Base-by-base conservation (phyloP, 1,140 invertebrate genomes). In the Eriocheir sinensis region DNA sequence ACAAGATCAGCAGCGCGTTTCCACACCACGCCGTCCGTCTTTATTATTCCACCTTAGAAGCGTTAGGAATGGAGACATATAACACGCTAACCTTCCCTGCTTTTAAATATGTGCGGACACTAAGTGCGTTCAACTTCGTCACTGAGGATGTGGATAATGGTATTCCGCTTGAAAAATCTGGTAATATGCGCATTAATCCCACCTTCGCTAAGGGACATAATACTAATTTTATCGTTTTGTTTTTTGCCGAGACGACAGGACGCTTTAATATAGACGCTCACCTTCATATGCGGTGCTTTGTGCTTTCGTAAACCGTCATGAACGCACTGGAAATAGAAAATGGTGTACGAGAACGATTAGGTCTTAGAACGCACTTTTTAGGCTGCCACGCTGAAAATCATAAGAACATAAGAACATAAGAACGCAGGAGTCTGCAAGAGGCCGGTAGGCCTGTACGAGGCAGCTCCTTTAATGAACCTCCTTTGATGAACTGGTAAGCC, bases 61-160 rank as follows among this genome's bases (percentile, higher is more conserved):
- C 38, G 2, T 40, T 90, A 48, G 89, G 89, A n/a, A 12, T 90
- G 17, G 89, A 90, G 34, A 44, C 40, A 17, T 2, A 90, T 40
- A 21, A 90, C 41, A 90, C 36, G 8, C 41, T 90, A 48, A 60
- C 4, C 15, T 15, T 27, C 27, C 38, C 40, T 6, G 38, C 40
- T n/a, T 90, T 90, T 90, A 8, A 15, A 8, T 6, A 8, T 8
- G 40, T 36, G 27, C 8, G 89, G 8, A 40, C 38, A 8, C 3
- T 90, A n/a, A 44, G 89, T n/a, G 89, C 27, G 2, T 90, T 90
- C 15, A 90, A 89, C 34, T 89, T 89, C 38, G 38, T 89, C 48
- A 30, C n/a, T 17, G 89, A 90, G 48, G 41, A n/a, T 48, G 48
- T 48, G 27, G 89, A 90, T 12, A 41, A 90, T 48, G 89, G 89